These are phyloP conservation scores for Scaptomyza polygonia DNA, from an alignment of 2,888 invertebrate genomes.

Conservation along the genomic window DNA sequence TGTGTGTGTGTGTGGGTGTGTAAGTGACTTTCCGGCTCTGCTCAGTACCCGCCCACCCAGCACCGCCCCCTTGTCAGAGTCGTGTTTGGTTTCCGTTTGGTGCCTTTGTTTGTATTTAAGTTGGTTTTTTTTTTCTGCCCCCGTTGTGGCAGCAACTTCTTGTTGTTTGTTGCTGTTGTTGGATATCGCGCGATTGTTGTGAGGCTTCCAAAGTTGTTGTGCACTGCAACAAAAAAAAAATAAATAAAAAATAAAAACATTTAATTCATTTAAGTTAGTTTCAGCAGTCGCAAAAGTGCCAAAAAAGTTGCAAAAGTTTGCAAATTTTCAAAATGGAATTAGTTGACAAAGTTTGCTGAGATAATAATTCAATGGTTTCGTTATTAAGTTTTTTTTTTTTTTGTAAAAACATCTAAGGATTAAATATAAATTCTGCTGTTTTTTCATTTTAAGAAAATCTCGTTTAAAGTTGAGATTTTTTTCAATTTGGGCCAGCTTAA, in stretches of 20 bases:
- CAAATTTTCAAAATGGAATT: background rate
- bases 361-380: background rate
- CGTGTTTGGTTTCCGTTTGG: slow-evolving; percentile 49
- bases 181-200: slow-evolving; percentile 25
- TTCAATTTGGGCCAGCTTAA: no score
- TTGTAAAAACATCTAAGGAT: no score
- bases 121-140: slow-evolving; percentile 8
- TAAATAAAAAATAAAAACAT: no score
- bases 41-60: slow-evolving; percentile 21
- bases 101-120: slow-evolving; percentile 42
- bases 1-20: slow-evolving; percentile 19
- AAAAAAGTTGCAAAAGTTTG: background rate
- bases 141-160: slow-evolving; percentile 42
- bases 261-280: background rate
- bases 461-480: no score
- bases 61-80: slow-evolving; percentile 16
- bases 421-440: no score
- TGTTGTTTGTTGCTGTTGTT: slow-evolving; percentile 32
- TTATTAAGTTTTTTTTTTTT: no score
- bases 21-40: slow-evolving; percentile 49
- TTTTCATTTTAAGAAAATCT: background rate
- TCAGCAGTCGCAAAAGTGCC: background rate
- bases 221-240: slow-evolving; percentile 51
- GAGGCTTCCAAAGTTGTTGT: slow-evolving; percentile 22
- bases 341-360: background rate